Evolutionary conservation across 1,140 invertebrate species (phyloP), one percentile per base, ranked within the genome.

Genomic region (Drosophila kepulauana): DNA sequence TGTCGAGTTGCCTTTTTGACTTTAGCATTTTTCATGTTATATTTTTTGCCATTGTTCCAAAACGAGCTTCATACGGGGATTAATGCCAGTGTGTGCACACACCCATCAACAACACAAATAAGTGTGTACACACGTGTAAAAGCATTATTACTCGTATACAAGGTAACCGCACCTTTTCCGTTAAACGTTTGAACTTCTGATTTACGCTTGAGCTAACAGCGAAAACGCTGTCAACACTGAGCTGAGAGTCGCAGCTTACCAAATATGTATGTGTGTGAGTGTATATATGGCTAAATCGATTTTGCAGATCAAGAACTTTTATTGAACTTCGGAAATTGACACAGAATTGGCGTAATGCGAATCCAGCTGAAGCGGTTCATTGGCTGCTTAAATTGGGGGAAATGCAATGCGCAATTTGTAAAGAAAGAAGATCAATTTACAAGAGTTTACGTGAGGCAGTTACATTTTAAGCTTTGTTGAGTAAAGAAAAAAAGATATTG

Each of bases 101-200:
- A 41, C 41, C 43, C 15, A 58, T 6, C 4, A 15, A 8, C 28
- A 5, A 46, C 51, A 49, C 45, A 30, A 16, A 6, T 57, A 2
- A 16, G 4, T 30, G 25, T 61, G 13, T 33, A 41, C 13, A 38
- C 10, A 25, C n/a, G 43, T 28, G 25, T 10, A 1, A 6, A 41
- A 51, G 4, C 48, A 30, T 49, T 13, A 5, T 59, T 15, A 10
- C 2, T 16, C 16, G 16, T 52, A 35, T 59, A 35, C 6, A 13
- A 56, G 52, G 49, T 72, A 87, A 80, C 84, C 84, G 77, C 84
- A 72, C 84, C 84, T 84, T 84, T 88, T 87, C 73, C 84, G 80
- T 75, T 87, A 88, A 87, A 52, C 84, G 77, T 43, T 87, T 88
- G 67, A 77, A 81, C 73, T 82, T 79, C 45, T 78, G 71, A 72